Percentiles rank a stretch among this genome's conserved stretches.
phyloP scores from a whole-genome alignment of 2,113 vertebrate genomes.

The Motacilla tschutschensis region DNA sequence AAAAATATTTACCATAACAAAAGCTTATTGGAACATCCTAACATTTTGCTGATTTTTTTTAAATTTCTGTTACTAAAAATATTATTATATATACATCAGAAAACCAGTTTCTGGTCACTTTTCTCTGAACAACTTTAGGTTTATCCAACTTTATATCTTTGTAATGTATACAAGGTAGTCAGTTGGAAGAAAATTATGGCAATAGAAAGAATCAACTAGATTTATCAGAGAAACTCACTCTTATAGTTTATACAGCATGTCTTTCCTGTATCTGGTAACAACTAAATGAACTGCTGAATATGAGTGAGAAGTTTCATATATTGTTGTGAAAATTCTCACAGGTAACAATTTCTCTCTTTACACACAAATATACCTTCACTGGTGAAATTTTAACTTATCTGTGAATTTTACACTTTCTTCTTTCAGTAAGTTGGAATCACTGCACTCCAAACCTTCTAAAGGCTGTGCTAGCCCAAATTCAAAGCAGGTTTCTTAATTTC shows the following conservation, averaged over 20 bases:
- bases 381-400: background rate
- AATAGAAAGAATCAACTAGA: background rate
- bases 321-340: background rate
- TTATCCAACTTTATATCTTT: background rate
- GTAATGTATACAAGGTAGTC: background rate
- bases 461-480: background rate
- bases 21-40: background rate
- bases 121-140: background rate
- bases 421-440: background rate
- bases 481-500: background rate
- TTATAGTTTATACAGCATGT: background rate
- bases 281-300: background rate
- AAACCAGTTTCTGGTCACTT: background rate
- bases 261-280: background rate
- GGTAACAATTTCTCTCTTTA: background rate
- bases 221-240: background rate
- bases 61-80: background rate
- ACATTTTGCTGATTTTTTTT: too few relatives aligned
- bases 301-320: background rate
- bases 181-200: background rate
- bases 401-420: background rate
- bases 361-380: background rate
- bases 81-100: background rate
- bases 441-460: background rate
- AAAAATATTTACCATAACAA: background rate